These are phyloP conservation scores for Dasysyrphus tricinctus DNA, from an alignment of 2,888 invertebrate genomes.

Conservation along the genomic window DNA sequence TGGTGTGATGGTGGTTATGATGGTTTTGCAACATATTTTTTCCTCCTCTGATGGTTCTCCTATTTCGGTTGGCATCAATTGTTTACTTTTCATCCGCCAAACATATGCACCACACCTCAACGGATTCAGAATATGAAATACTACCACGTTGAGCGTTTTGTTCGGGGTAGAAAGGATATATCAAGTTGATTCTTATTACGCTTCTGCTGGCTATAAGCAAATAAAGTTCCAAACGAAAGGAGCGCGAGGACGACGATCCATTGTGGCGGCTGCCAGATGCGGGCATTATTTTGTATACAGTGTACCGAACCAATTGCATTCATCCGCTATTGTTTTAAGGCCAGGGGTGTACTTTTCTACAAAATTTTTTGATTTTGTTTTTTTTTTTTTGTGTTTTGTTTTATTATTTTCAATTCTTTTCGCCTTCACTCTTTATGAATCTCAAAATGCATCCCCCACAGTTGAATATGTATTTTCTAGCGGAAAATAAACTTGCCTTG, in stretches of 20 bases:
- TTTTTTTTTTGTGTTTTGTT: conserved; percentile 31
- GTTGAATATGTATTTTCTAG: conserved; percentile 67
- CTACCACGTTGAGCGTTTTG: conserved; percentile 7
- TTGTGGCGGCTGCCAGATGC: conserved; percentile 70
- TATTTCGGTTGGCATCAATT: conserved; percentile 73
- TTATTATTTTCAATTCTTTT: conserved; percentile 46
- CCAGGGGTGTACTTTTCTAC: conserved; percentile 72
- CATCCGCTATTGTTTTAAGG: conserved; percentile 72
- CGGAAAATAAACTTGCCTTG: conserved; percentile 65
- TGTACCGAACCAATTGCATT: conserved; percentile 64
- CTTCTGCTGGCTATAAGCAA: conserved; percentile 69
- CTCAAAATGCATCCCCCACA: conserved; percentile 30
- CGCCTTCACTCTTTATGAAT: conserved; percentile 9
- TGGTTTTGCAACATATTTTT: conserved; percentile 55
- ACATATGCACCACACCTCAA: conserved; percentile 75
- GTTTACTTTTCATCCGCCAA: conserved; percentile 75
- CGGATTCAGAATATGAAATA: conserved; percentile 57
- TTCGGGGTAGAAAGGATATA: conserved; percentile 50
- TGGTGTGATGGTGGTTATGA: conserved; percentile 68
- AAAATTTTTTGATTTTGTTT: conserved; percentile 40
- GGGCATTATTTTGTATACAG: conserved; percentile 55
- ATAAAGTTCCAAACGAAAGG: conserved; percentile 64
- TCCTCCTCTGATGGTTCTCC: conserved; percentile 18
- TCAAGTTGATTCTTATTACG: conserved; percentile 73
- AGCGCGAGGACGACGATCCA: conserved; percentile 71